Percentiles rank a stretch among this genome's conserved stretches.
Conservation (phyloP, 1,140 invertebrate species). For the Belonocnema kinseyi region DNA sequence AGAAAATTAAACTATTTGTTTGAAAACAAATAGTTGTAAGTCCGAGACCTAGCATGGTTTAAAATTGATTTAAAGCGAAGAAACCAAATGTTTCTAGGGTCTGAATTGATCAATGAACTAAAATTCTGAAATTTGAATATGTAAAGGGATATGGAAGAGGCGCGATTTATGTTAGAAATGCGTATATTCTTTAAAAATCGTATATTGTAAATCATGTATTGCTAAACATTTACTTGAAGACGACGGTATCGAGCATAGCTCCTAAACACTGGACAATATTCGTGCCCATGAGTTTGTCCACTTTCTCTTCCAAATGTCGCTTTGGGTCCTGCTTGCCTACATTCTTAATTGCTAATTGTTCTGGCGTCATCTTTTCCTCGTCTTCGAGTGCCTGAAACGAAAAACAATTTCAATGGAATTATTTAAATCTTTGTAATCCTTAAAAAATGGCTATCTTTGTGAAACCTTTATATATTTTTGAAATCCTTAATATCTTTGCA, state of each 20-base stretch:
- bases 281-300: constrained; percentile 96
- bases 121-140: too few relatives aligned
- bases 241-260: constrained; percentile 98
- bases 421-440: too few relatives aligned
- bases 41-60: too few relatives aligned
- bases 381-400: constrained; percentile 91
- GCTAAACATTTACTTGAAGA: constrained; percentile 86
- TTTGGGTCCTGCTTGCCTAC: constrained; percentile 99
- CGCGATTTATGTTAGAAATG: constrained; percentile 52
- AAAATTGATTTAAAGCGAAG: too few relatives aligned
- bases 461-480: too few relatives aligned
- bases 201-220: constrained; percentile 42
- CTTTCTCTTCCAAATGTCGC: constrained; percentile 98
- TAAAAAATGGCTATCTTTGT: too few relatives aligned
- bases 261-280: constrained; percentile 99
- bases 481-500: too few relatives aligned
- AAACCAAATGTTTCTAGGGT: too few relatives aligned
- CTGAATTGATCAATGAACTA: too few relatives aligned
- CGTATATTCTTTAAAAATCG: constrained; percentile 53
- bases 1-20: too few relatives aligned
- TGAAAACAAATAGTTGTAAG: too few relatives aligned
- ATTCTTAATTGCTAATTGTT: constrained; percentile 99
- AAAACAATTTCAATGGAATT: constrained; percentile 26
- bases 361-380: constrained; percentile 99
- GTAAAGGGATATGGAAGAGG: background rate